These are phyloP conservation scores for Nasonia oneida DNA, from an alignment of 2,888 invertebrate genomes.

Conservation along the genomic window DNA sequence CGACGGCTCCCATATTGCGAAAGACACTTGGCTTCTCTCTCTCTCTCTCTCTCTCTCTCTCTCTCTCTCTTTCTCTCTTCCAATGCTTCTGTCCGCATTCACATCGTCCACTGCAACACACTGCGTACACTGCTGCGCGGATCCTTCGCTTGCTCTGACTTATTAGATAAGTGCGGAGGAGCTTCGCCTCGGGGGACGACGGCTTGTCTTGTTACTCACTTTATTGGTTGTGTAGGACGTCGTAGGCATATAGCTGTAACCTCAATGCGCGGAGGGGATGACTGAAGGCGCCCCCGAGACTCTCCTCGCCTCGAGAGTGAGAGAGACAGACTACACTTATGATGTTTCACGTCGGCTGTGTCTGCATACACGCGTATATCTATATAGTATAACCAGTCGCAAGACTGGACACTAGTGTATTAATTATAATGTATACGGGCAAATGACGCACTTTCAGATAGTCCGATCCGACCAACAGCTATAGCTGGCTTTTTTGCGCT, in stretches of 20 bases:
- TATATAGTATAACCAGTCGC: too few species aligned
- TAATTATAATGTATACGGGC: too few species aligned
- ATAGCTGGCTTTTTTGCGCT: background rate
- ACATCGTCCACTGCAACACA: background rate
- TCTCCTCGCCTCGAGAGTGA: background rate
- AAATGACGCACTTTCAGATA: too few species aligned
- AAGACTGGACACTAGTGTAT: too few species aligned
- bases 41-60: background rate
- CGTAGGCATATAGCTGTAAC: background rate
- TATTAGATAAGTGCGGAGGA: background rate
- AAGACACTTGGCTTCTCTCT: background rate
- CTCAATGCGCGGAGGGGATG: constrained; percentile 11
- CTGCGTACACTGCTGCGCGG: background rate
- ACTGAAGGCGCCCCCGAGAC: background rate
- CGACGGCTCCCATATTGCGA: constrained; percentile 23
- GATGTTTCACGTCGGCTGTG: background rate
- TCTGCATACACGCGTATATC: too few species aligned
- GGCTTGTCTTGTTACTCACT: background rate
- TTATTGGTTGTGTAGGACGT: background rate
- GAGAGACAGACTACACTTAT: background rate
- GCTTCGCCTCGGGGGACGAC: background rate
- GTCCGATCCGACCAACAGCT: background rate
- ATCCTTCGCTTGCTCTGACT: background rate
- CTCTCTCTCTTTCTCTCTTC: background rate
- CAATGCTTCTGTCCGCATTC: background rate